Conservation (phyloP, 2,113 vertebrate genomes). For the Odocoileus hemionus region DNA sequence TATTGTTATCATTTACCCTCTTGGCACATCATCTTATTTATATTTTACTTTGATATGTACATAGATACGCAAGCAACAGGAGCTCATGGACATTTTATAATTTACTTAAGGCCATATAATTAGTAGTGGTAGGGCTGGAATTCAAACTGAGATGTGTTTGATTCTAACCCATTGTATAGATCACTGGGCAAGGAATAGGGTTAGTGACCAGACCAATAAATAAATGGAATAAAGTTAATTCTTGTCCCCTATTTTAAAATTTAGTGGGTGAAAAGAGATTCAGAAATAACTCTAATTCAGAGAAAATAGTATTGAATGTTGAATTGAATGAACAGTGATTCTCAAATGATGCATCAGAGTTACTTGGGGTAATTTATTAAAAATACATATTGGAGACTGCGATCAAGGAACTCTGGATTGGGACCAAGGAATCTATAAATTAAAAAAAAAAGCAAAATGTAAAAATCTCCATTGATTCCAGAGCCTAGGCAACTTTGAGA, state of each 20-base stretch:
- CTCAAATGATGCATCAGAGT: neutral
- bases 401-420: neutral
- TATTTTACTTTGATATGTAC: neutral
- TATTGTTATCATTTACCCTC: neutral
- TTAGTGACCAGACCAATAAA: neutral
- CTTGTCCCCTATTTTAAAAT: neutral
- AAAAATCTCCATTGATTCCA: neutral
- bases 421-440: neutral
- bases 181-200: neutral
- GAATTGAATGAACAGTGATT: neutral
- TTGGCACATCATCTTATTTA: neutral
- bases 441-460: neutral
- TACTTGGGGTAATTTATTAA: neutral
- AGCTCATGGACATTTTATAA: neutral
- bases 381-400: neutral
- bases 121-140: neutral
- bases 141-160: neutral
- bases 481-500: neutral
- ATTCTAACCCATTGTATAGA: neutral
- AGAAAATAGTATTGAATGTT: neutral
- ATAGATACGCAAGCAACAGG: neutral
- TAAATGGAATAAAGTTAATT: neutral
- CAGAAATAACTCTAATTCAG: neutral
- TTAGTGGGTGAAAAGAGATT: neutral
- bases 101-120: neutral